Conservation (phyloP, 2,888 invertebrate species). For the Pycnomerus fuliginosus region DNA sequence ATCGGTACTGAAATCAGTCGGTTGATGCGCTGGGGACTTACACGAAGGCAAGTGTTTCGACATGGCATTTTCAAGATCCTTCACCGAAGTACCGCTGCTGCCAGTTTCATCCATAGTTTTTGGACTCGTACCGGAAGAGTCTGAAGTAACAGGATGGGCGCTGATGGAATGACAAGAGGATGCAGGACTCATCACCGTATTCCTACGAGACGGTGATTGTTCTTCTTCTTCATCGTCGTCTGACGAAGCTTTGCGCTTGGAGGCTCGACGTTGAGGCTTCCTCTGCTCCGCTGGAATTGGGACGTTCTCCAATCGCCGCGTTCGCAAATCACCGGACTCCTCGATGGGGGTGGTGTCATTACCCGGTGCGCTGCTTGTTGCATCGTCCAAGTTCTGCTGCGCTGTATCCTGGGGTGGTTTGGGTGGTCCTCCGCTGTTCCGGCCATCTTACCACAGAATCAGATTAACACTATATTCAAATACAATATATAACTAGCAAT, state of each 20-base stretch:
- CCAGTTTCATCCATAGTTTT: conserved; percentile 54
- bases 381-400: conserved; percentile 47
- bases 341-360: conserved; percentile 27
- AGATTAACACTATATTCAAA: conserved; percentile 44
- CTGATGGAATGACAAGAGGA: conserved; percentile 65
- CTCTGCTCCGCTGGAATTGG: conserved; percentile 48
- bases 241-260: conserved; percentile 63
- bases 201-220: conserved; percentile 41
- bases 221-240: conserved; percentile 56
- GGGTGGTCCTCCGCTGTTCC: conserved; percentile 58
- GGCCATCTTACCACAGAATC: conserved; percentile 56
- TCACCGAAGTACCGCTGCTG: conserved; percentile 64
- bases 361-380: conserved; percentile 37
- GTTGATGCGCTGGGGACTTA: conserved; percentile 64
- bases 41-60: conserved; percentile 83
- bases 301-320: conserved; percentile 56
- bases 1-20: conserved; percentile 87
- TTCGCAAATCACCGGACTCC: conserved; percentile 55
- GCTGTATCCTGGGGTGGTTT: conserved; percentile 50
- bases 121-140: conserved; percentile 50
- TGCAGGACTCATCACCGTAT: conserved; percentile 60
- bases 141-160: conserved; percentile 55
- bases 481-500: conserved; percentile 47
- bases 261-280: conserved; percentile 54
- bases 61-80: conserved; percentile 95